Evolutionary conservation across 2,888 invertebrate species (phyloP).

Genomic region (Acutogordius australiensis): DNA sequence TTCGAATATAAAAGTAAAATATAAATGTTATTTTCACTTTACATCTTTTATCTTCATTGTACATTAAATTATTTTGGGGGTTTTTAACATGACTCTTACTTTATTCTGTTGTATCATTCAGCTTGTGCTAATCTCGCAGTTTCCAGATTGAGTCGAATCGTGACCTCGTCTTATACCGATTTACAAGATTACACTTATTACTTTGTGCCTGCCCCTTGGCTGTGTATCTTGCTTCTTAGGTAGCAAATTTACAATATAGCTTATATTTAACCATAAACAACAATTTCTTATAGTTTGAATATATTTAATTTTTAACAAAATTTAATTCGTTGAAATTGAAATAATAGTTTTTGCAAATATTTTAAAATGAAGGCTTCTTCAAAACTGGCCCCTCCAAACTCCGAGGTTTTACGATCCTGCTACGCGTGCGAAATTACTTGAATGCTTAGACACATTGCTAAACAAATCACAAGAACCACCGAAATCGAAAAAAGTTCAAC

Average conservation of each 20-base stretch:
- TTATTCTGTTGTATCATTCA: slow-evolving; percentile 12
- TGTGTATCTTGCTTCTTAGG: slow-evolving; percentile 65
- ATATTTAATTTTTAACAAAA: too few relatives aligned
- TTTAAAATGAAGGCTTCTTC: slow-evolving; percentile 67
- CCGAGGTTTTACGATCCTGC: slow-evolving; percentile 56
- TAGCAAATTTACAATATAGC: too few relatives aligned
- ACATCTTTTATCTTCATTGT: too few relatives aligned
- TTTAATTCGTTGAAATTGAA: too few relatives aligned
- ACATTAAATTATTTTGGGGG: too few relatives aligned
- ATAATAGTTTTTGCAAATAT: too few relatives aligned
- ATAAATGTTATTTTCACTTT: too few relatives aligned
- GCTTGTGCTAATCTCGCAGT: slow-evolving; percentile 85
- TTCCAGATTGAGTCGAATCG: slow-evolving; percentile 77
- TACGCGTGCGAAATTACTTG: slow-evolving; percentile 69
- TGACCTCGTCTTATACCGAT: slow-evolving; percentile 92
- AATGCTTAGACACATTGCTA: slow-evolving; percentile 83
- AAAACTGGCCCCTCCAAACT: slow-evolving; percentile 83
- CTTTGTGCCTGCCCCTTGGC: slow-evolving; percentile 99
- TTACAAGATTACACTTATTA: slow-evolving; percentile 98
- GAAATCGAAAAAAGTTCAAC: slow-evolving; percentile 97
- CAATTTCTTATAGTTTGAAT: too few relatives aligned
- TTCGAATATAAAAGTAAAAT: slow-evolving; percentile 98
- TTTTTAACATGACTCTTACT: too few relatives aligned
- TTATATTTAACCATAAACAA: too few relatives aligned
- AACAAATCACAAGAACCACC: slow-evolving; percentile 68